Conservation (phyloP, 2,888 invertebrate genomes). For the Orgyia antiqua region DNA sequence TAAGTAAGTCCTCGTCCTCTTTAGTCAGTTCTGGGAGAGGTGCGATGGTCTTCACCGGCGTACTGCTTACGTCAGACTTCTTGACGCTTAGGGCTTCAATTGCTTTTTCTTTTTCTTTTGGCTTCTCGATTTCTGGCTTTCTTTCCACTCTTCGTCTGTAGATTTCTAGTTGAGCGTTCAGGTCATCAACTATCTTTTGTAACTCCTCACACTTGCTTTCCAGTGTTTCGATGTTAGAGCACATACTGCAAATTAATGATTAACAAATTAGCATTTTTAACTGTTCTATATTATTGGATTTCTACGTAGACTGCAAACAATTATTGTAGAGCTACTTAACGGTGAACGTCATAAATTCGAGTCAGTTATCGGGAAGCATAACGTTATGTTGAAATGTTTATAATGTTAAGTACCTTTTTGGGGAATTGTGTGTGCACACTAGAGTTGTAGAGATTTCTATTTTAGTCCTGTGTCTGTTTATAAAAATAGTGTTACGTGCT, state of each 20-base stretch:
- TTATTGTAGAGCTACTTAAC: too few relatives aligned
- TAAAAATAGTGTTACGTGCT: too few relatives aligned
- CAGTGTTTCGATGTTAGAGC: slow-evolving; percentile 86
- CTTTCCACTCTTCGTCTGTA: slow-evolving; percentile 78
- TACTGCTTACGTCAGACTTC: slow-evolving; percentile 47
- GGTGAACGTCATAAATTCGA: too few relatives aligned
- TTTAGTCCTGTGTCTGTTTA: too few relatives aligned
- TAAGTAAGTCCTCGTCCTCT: slow-evolving; percentile 72
- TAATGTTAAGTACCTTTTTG: too few relatives aligned
- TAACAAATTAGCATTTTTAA: too few relatives aligned
- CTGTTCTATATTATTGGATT: too few relatives aligned
- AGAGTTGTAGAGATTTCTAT: too few relatives aligned
- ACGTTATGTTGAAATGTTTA: too few relatives aligned
- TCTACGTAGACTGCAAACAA: too few relatives aligned
- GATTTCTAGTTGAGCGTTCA: slow-evolving; percentile 79
- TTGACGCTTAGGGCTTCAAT: slow-evolving; percentile 39
- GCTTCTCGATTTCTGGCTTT: slow-evolving; percentile 63
- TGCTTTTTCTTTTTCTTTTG: slow-evolving; percentile 59
- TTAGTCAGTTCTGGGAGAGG: slow-evolving; percentile 72
- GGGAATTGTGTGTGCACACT: too few relatives aligned
- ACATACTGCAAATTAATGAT: slow-evolving; percentile 73
- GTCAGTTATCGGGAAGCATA: too few relatives aligned
- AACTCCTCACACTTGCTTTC: slow-evolving; percentile 91
- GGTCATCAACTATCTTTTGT: slow-evolving; percentile 87
- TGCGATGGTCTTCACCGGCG: slow-evolving; percentile 49